These are phyloP conservation scores for Progne subis DNA, from an alignment of 2,113 vertebrate genomes.

Conservation along the genomic window DNA sequence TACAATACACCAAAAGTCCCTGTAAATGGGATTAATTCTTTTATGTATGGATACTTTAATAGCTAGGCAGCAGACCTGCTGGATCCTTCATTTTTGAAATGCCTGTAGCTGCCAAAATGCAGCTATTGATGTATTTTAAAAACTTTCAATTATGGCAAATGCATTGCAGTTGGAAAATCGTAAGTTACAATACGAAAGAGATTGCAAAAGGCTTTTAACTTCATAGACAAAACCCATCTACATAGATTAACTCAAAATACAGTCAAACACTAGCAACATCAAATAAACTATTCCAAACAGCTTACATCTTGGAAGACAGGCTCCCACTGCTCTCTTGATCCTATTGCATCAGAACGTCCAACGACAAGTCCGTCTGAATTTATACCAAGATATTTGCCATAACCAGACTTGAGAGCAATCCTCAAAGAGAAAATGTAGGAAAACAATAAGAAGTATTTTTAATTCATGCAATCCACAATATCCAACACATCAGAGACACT, in stretches of 20 bases:
- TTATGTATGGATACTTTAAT: not conserved
- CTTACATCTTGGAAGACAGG: slow-evolving; percentile 94
- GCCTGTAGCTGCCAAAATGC: not conserved
- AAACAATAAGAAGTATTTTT: not conserved
- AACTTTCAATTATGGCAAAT: not conserved
- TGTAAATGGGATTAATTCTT: not conserved
- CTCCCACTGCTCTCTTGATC: slow-evolving; percentile 95
- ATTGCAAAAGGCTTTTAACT: not conserved
- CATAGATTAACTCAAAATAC: not conserved
- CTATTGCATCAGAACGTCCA: slow-evolving; percentile 94
- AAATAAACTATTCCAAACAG: not conserved
- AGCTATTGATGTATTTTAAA: not conserved
- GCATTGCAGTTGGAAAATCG: not conserved
- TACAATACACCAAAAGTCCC: not conserved
- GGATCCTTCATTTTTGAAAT: not conserved
- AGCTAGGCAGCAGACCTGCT: not conserved
- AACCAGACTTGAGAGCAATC: slow-evolving; percentile 95
- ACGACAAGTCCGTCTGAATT: slow-evolving; percentile 93
- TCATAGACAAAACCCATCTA: not conserved
- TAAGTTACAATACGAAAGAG: not conserved
- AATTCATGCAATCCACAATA: not conserved
- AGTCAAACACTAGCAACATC: not conserved
- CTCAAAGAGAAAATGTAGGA: slow-evolving; percentile 64
- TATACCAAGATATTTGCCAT: slow-evolving; percentile 95
- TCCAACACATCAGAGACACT: not conserved